Evolutionary conservation across 2,797 vertebrate genomes (phyloP), one percentile per base, ranked within the genome.

Genomic region (Furcifer pardalis): DNA sequence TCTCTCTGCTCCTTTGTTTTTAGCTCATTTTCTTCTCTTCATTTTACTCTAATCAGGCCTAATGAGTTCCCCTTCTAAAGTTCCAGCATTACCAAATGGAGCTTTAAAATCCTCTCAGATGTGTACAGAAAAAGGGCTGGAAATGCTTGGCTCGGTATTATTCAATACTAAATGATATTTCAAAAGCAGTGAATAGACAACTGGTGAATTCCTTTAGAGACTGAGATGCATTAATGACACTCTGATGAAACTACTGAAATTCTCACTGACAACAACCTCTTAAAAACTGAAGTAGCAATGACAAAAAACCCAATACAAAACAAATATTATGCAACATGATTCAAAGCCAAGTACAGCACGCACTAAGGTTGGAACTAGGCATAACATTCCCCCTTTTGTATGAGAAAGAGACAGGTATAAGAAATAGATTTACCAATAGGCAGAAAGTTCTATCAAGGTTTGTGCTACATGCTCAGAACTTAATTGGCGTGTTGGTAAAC

Each of bases 401-500:
- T 71, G 25, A 25, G 42, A 73, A 12, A 77, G 49, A 69, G 37
- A 42, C 9, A 25, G 27, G 21, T 56, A 56, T 56, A 2, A n/a
- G 19, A 56, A 5, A 56, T 19, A 56, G 52, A 56, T 56, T 19
- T 19, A 56, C 21, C 3, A 17, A 56, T 21, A 56, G 10, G 21
- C 52, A 56, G 15, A 19, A 2, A 56, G 19, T 56, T 56, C 52
- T 56, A 56, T 56, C 52, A n/a, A n/a, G n/a, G n/a, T n/a, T n/a
- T n/a, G n/a, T n/a, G n/a, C n/a, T n/a, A n/a, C n/a, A n/a, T n/a
- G n/a, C n/a, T n/a, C n/a, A n/a, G n/a, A n/a, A n/a, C n/a, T n/a
- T n/a, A n/a, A 75, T 56, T 87, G 88, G 86, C 88, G 78, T 92
- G 86, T 60, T 82, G 0, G 10, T 2, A 84, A 86, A 30, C 74